These are phyloP conservation scores for Lepidurus arcticus DNA, from an alignment of 1,140 invertebrate species.

Conservation along the genomic window DNA sequence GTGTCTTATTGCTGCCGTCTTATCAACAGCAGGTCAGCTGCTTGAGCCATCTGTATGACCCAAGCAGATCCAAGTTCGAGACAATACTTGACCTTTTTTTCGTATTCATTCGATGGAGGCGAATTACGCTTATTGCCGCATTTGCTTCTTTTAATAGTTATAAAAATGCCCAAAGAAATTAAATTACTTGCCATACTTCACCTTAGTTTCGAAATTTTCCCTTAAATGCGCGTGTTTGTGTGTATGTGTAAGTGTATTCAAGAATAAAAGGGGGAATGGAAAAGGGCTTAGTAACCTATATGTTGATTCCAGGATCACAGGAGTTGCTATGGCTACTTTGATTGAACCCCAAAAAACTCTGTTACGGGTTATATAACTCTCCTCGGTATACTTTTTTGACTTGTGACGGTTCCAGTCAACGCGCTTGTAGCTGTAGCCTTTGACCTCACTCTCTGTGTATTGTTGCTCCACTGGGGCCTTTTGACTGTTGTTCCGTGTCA, in stretches of 20 bases:
- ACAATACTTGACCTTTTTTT: no score
- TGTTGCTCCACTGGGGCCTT: neutral
- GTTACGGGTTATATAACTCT: neutral
- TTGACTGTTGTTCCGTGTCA: constrained; percentile 9
- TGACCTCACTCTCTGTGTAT: neutral
- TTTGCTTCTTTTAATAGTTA: no score
- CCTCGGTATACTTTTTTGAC: neutral
- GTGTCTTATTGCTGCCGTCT: neutral
- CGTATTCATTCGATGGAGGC: no score
- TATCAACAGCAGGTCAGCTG: neutral
- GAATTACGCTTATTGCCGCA: no score
- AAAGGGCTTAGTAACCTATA: neutral
- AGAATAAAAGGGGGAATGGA: no score
- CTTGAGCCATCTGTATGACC: neutral
- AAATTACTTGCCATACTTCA: no score
- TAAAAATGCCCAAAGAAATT: no score
- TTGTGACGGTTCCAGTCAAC: neutral
- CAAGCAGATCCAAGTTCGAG: no score
- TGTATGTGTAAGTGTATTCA: no score
- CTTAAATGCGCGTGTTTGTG: no score
- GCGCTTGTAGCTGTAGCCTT: neutral
- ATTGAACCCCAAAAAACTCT: neutral
- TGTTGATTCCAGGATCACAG: neutral
- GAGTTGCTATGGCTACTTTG: neutral
- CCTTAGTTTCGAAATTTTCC: no score